Percentiles rank a stretch among this genome's conserved stretches.
Conservation (phyloP, 2,797 vertebrate genomes). For the Eulemur coronatus region DNA sequence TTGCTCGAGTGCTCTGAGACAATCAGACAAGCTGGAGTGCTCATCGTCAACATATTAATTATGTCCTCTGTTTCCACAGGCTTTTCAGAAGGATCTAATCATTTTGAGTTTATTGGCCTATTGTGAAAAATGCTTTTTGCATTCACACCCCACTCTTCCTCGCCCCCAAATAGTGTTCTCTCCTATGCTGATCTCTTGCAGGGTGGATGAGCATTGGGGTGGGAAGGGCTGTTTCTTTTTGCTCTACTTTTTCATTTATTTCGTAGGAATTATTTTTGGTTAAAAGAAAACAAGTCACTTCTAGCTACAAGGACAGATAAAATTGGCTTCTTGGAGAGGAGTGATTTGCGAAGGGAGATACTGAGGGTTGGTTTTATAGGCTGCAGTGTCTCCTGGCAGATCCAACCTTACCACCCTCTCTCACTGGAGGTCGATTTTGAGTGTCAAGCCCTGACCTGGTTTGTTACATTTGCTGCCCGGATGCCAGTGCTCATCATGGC, state of each 20-base stretch:
- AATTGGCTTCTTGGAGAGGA: not conserved
- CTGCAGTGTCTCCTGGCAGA: not conserved
- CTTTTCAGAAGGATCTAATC: not conserved
- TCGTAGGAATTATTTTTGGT: not conserved
- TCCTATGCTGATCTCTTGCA: not conserved
- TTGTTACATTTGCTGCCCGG: not conserved
- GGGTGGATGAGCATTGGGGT: not conserved
- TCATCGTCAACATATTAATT: conserved; percentile 3
- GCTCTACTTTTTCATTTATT: conserved; percentile 7
- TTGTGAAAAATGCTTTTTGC: not conserved
- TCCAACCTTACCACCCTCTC: not conserved
- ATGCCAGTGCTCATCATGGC: not conserved
- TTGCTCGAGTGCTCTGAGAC: conserved; percentile 2
- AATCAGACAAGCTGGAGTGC: not conserved
- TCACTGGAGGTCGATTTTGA: not conserved
- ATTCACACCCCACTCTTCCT: not conserved
- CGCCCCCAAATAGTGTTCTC: not conserved
- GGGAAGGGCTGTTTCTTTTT: not conserved
- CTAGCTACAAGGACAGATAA: not conserved
- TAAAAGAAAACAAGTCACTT: not conserved
- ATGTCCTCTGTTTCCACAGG: conserved; percentile 25
- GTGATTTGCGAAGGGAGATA: not conserved
- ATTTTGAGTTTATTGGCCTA: not conserved
- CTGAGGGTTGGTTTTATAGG: not conserved
- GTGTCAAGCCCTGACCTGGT: not conserved